A percentile compares a stretch with the other conserved stretches of the same genome.
Conservation (phyloP, 2,113 vertebrate species). For the Acinonyx jubatus region DNA sequence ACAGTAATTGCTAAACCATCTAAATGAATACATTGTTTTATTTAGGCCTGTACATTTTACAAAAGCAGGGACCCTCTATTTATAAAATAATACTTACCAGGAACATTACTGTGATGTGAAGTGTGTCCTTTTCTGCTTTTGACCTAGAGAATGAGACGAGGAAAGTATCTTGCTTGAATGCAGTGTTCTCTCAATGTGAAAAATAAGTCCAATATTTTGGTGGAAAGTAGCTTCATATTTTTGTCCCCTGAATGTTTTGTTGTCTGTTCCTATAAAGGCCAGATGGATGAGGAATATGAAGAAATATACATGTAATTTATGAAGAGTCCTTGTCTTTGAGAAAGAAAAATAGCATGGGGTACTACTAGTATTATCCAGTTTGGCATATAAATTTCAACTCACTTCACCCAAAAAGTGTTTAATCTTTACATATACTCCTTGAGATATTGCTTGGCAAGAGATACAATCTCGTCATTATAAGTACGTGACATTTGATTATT, state of each 20-base stretch:
- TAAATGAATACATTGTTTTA: background rate
- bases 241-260: background rate
- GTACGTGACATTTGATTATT: background rate
- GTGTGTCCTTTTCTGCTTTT: background rate
- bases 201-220: background rate
- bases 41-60: background rate
- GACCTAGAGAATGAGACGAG: background rate
- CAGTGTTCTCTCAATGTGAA: background rate
- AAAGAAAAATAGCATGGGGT: background rate
- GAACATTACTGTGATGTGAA: background rate
- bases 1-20: background rate
- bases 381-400: background rate
- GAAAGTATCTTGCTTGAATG: constrained; percentile 3
- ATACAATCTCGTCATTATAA: background rate
- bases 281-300: background rate
- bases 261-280: background rate
- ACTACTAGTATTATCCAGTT: background rate
- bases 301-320: background rate
- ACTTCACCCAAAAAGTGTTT: background rate
- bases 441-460: background rate
- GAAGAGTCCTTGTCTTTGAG: background rate
- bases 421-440: background rate
- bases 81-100: background rate
- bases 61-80: background rate
- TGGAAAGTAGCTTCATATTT: background rate